Evolutionary conservation across 2,888 invertebrate genomes (phyloP), one percentile per base, ranked within the genome.

Genomic region (Caenorhabditis japonica): DNA sequence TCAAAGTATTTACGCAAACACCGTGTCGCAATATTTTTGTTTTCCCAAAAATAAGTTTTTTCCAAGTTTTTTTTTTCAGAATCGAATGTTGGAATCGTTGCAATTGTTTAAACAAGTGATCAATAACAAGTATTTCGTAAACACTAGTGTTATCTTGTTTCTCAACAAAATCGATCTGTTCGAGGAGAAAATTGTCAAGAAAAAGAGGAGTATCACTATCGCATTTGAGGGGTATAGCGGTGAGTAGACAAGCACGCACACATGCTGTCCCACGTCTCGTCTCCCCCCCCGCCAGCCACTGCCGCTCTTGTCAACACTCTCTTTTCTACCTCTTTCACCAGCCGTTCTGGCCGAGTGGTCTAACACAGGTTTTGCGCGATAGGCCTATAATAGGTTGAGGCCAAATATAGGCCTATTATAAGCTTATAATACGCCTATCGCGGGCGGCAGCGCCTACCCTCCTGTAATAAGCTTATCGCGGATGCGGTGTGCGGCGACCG

Each of bases 11-110:
- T n/a, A n/a, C n/a, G n/a, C n/a, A n/a, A n/a, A n/a, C n/a, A n/a
- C n/a, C n/a, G n/a, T n/a, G n/a, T n/a, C n/a, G n/a, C n/a, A n/a
- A n/a, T n/a, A n/a, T n/a, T n/a, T n/a, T n/a, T n/a, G n/a, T n/a
- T n/a, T n/a, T n/a, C n/a, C n/a, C n/a, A n/a, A n/a, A n/a, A n/a
- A n/a, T n/a, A n/a, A n/a, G n/a, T n/a, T n/a, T n/a, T n/a, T n/a
- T n/a, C 49, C 30, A 7, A 15, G 30, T 25, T 13, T 7, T 25
- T 39, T 30, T 12, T 75, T 82, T 53, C 66, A 97, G 97, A 97
- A 99, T 91, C 96, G 97, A 89, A 99, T 99, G 97, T 97, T 97
- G 90, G 99, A 99, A 91, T 96, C 96, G 89, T 91, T 99, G 90
- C 97, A 97, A 90, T 91, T 99, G 87, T 99, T 99, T 90, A 97